A percentile compares a stretch with the other conserved stretches of the same genome.
phyloP scores from a whole-genome alignment of 2,113 vertebrate genomes.

The Budorcas taxicolor region DNA sequence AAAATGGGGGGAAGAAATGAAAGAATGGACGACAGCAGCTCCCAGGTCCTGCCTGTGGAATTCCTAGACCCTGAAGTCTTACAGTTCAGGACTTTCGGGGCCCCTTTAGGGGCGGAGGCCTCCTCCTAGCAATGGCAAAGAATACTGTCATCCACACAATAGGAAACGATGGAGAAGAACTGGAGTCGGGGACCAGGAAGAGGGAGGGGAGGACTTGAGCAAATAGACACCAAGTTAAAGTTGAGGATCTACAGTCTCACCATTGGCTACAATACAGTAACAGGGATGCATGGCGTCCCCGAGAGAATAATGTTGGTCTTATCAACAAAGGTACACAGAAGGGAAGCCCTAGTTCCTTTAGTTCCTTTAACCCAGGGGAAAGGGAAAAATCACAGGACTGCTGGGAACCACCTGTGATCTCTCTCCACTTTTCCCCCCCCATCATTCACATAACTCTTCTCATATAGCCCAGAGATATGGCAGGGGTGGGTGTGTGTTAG shows the following conservation, averaged over 20 bases:
- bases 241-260: not conserved
- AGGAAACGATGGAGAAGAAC: not conserved
- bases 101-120: not conserved
- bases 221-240: conserved; percentile 8
- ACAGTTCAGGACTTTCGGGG: not conserved
- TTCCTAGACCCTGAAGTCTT: not conserved
- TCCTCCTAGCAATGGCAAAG: not conserved
- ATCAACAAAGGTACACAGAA: not conserved
- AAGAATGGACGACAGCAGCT: not conserved
- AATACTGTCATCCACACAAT: not conserved
- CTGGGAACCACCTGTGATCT: not conserved
- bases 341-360: not conserved
- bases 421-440: not conserved
- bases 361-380: not conserved
- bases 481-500: not conserved
- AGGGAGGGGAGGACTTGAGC: not conserved
- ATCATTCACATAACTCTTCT: not conserved
- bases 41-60: not conserved
- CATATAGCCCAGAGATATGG: not conserved
- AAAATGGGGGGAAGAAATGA: not conserved
- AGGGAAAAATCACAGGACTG: not conserved
- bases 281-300: not conserved
- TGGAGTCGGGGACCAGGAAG: not conserved
- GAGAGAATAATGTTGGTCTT: not conserved
- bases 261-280: not conserved